Conservation (phyloP, 2,888 invertebrate species). For the Sialis lutaria region DNA sequence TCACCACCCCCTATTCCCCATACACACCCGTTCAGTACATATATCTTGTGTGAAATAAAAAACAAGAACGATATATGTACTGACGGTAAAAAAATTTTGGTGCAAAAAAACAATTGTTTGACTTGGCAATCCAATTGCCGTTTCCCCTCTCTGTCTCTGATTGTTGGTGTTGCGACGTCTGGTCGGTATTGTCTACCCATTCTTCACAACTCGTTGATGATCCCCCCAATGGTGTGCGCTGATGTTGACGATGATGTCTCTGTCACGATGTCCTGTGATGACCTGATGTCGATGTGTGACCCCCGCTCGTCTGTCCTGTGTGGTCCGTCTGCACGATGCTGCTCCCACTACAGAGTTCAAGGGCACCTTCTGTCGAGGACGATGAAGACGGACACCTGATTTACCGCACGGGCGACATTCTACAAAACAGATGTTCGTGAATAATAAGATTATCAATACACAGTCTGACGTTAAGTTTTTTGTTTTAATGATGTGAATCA, state of each 20-base stretch:
- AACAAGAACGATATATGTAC: neutral
- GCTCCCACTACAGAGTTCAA: constrained; percentile 46
- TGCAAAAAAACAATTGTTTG: constrained; percentile 22
- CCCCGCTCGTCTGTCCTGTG: constrained; percentile 10
- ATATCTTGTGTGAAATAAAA: neutral
- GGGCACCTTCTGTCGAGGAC: constrained; percentile 91
- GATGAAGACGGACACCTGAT: constrained; percentile 99
- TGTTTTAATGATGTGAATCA: no score
- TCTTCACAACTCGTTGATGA: constrained; percentile 19
- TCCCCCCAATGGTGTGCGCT: constrained; percentile 7
- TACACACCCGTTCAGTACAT: constrained; percentile 17
- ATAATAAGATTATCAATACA: constrained; percentile 24
- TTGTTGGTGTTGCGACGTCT: constrained; percentile 37
- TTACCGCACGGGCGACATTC: constrained; percentile 96
- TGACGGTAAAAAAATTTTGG: neutral
- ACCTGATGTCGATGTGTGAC: constrained; percentile 8
- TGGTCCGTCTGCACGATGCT: constrained; percentile 16
- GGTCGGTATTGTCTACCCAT: constrained; percentile 11
- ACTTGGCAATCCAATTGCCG: constrained; percentile 48
- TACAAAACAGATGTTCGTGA: constrained; percentile 99
- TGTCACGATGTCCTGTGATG: constrained; percentile 6
- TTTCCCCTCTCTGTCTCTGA: constrained; percentile 42
- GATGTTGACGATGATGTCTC: constrained; percentile 11
- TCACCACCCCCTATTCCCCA: no score
- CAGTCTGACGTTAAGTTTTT: no score